Conservation (phyloP, 2,113 vertebrate genomes). For the Oxyura jamaicensis region DNA sequence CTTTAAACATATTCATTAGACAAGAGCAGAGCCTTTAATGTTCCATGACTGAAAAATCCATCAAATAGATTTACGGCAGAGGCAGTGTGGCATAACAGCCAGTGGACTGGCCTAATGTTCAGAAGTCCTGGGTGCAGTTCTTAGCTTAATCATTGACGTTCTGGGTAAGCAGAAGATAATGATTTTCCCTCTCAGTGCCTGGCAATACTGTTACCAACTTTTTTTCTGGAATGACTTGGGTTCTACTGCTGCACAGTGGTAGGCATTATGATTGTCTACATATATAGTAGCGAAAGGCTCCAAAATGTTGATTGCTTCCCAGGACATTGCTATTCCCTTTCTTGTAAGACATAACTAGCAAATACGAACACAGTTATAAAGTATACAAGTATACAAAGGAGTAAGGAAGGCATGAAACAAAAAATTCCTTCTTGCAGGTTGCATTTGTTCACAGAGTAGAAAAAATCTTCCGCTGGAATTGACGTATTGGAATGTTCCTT, state of each 20-base stretch:
- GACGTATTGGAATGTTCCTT: background rate
- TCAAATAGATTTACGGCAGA: constrained; percentile 58
- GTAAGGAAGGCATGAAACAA: background rate
- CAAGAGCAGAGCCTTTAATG: constrained; percentile 59
- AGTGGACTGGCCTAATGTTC: constrained; percentile 39
- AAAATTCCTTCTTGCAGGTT: background rate
- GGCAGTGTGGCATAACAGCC: constrained; percentile 45
- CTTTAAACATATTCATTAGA: constrained; percentile 62
- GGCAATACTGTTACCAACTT: background rate
- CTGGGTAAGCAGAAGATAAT: constrained; percentile 34
- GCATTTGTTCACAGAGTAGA: background rate
- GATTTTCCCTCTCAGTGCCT: constrained; percentile 7
- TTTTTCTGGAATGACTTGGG: background rate
- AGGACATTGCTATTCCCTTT: background rate
- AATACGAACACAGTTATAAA: background rate
- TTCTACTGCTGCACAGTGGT: background rate
- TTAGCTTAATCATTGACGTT: constrained; percentile 61
- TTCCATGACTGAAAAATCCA: constrained; percentile 65
- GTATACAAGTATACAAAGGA: background rate
- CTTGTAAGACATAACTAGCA: background rate
- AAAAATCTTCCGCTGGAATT: constrained; percentile 2
- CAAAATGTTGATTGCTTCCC: background rate
- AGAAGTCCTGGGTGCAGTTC: constrained; percentile 37
- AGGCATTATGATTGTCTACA: background rate
- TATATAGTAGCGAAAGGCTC: background rate